These are phyloP conservation scores for Prosapia bicincta DNA, from an alignment of 2,888 invertebrate genomes.

Conservation along the genomic window DNA sequence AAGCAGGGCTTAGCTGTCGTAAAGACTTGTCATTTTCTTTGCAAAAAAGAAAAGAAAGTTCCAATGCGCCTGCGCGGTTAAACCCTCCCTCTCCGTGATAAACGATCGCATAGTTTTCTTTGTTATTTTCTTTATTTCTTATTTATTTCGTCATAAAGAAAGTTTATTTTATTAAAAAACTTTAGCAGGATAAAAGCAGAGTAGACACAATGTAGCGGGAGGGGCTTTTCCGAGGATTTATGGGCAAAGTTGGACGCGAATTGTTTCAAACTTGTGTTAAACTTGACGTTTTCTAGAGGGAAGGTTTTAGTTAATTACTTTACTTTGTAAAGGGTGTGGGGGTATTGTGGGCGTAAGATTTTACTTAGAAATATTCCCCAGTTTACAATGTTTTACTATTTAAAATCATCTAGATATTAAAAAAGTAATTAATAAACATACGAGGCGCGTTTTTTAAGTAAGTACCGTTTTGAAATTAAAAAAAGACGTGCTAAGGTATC, in stretches of 20 bases:
- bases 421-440: no score
- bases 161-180: background rate
- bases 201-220: background rate
- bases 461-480: no score
- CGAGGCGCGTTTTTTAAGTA: no score
- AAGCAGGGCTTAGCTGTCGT: background rate
- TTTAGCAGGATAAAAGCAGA: background rate
- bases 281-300: background rate
- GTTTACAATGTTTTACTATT: no score
- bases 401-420: no score
- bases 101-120: background rate
- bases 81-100: background rate
- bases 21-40: background rate
- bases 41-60: background rate
- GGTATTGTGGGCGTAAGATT: no score
- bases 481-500: no score
- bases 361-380: no score
- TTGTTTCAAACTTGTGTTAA: background rate
- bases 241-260: background rate
- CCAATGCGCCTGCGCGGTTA: background rate
- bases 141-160: background rate
- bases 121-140: conserved; percentile 2
- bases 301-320: background rate
- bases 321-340: no score
- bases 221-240: background rate